Evolutionary conservation across 2,113 vertebrate species (phyloP), one percentile per base, ranked within the genome.

Genomic region (Oryzias javanicus): DNA sequence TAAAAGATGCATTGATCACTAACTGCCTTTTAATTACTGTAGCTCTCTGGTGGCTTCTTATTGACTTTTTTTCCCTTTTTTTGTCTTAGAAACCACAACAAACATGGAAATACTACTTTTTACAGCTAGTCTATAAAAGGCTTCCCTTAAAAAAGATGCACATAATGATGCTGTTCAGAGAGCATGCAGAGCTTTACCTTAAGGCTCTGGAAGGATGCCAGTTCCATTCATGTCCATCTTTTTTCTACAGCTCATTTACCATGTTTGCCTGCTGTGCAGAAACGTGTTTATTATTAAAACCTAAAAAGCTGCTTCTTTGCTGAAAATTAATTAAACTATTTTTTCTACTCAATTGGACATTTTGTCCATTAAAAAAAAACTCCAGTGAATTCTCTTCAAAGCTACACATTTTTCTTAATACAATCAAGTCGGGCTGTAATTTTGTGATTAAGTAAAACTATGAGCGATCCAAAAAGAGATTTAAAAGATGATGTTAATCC

Each of bases 401-500:
- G 52, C 73, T 63, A 57, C 56, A 74, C 70, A 60, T 56, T 78
- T 70, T 46, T 47, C 24, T 35, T 13, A 53, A 46, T 19, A 78
- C 76, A 77, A 78, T 60, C 66, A 74, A 72, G 64, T 81, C 76
- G 25, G 78, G 67, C 69, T 70, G 68, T 67, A 61, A 76, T 82
- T 79, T 64, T 55, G 63, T 68, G 51, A 80, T 86, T 84, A 81
- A 81, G 74, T 14, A 73, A 73, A 79, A 79, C 59, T 55, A 20
- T 60, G 53, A 42, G 66, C 60, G 70, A 68, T 79, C 71, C 79
- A 84, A 71, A 55, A 75, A 71, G 68, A 88, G 76, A 87, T 88
- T 87, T 82, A 71, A 67, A 74, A 84, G 67, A 79, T 24, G 70
- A 66, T 60, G 69, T 58, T 80, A 86, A 89, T 83, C 81, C 22